These are phyloP conservation scores for Thereva unica DNA, from an alignment of 2,888 invertebrate genomes.

Conservation along the genomic window DNA sequence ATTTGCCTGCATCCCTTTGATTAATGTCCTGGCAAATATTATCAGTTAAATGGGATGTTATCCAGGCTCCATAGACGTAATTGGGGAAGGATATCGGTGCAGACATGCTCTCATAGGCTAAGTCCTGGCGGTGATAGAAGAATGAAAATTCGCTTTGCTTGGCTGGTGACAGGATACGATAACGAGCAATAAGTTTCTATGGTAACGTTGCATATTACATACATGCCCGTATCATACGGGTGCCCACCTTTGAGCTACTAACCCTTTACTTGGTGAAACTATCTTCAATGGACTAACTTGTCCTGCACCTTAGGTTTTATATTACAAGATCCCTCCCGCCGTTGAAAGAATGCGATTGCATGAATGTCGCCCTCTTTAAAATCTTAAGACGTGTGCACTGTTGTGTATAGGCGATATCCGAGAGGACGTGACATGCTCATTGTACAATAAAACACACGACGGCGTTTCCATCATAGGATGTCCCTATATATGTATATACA, in stretches of 20 bases:
- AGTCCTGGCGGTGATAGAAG: constrained; percentile 18
- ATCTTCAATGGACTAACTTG: too few species aligned
- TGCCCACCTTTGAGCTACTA: too few species aligned
- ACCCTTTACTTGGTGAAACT: too few species aligned
- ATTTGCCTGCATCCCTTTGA: constrained; percentile 48
- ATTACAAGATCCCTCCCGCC: too few species aligned
- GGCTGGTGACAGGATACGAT: too few species aligned
- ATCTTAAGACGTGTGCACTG: constrained; percentile 3
- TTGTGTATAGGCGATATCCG: not conserved
- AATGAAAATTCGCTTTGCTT: not conserved
- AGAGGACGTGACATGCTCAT: constrained; percentile 7
- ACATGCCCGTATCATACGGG: too few species aligned
- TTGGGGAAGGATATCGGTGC: not conserved
- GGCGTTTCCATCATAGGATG: too few species aligned
- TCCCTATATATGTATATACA: not conserved
- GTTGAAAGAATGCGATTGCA: not conserved
- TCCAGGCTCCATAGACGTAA: constrained; percentile 14
- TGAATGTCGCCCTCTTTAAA: not conserved
- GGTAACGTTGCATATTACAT: too few species aligned
- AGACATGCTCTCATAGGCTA: not conserved
- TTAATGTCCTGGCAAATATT: constrained; percentile 48
- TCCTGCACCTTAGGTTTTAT: too few species aligned
- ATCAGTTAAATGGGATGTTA: constrained; percentile 45
- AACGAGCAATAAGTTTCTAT: too few species aligned
- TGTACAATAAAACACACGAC: not conserved